Evolutionary conservation across 2,113 vertebrate genomes (phyloP).

Genomic region (Falco punctatus): DNA sequence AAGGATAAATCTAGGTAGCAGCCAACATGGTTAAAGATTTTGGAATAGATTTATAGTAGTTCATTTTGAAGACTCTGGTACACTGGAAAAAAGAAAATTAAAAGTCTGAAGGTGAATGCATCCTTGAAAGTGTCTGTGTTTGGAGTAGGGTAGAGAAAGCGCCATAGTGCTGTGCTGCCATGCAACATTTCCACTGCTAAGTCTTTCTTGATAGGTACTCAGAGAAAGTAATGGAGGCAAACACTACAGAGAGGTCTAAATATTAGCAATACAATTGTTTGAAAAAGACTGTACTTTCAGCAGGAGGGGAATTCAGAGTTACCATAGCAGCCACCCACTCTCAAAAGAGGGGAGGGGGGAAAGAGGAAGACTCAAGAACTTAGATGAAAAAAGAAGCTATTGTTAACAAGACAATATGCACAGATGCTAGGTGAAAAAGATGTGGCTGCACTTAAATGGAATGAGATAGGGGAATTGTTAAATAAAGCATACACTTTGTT

Average conservation of each 20-base stretch:
- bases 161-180: background rate
- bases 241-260: constrained; percentile 35
- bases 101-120: background rate
- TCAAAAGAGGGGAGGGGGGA: background rate
- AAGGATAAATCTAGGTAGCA: background rate
- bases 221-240: constrained; percentile 30
- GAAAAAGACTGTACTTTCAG: constrained; percentile 49
- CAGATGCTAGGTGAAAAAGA: background rate
- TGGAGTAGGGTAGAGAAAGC: background rate
- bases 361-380: constrained; percentile 2
- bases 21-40: background rate
- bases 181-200: constrained; percentile 12
- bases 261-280: constrained; percentile 34
- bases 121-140: background rate
- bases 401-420: constrained; percentile 66
- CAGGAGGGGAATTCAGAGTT: constrained; percentile 69
- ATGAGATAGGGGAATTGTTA: background rate
- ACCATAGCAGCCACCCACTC: constrained; percentile 79
- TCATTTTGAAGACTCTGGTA: background rate
- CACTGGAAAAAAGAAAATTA: background rate
- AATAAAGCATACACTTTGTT: background rate
- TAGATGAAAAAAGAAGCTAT: constrained; percentile 52
- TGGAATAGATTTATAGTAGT: background rate
- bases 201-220: background rate
- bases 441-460: background rate